Conservation (phyloP, 2,113 vertebrate genomes). For the Brienomyrus longianalis region DNA sequence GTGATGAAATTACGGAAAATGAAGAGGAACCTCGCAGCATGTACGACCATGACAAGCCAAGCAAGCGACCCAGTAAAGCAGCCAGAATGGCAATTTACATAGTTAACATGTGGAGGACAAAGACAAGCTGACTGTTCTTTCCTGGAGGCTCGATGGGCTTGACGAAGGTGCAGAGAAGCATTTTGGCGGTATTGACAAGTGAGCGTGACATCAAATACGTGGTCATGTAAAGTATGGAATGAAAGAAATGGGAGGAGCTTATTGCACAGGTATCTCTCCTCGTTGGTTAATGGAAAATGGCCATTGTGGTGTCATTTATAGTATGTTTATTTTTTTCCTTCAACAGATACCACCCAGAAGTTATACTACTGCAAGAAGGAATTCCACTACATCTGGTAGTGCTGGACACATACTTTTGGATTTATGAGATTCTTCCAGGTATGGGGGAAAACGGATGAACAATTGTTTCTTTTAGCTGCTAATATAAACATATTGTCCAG, state of each 20-base stretch:
- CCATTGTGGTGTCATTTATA: background rate
- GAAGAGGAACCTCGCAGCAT: background rate
- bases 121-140: background rate
- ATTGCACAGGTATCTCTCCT: background rate
- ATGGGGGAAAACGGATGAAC: conserved; percentile 11
- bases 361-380: conserved; percentile 75
- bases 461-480: background rate
- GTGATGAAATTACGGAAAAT: background rate
- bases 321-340: background rate
- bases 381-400: conserved; percentile 48
- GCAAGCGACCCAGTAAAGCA: background rate
- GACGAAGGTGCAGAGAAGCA: background rate
- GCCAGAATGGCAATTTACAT: background rate
- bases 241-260: background rate
- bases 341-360: conserved; percentile 66
- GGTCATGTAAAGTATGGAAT: background rate
- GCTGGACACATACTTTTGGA: conserved; percentile 56
- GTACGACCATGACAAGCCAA: background rate
- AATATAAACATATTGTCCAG: background rate
- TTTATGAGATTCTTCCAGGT: conserved; percentile 69
- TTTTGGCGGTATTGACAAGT: background rate
- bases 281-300: background rate
- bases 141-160: background rate
- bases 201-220: background rate
- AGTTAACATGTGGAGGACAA: background rate